Base-by-base conservation (phyloP, 2,113 vertebrate genomes). In the Leptocoma aspasia region DNA sequence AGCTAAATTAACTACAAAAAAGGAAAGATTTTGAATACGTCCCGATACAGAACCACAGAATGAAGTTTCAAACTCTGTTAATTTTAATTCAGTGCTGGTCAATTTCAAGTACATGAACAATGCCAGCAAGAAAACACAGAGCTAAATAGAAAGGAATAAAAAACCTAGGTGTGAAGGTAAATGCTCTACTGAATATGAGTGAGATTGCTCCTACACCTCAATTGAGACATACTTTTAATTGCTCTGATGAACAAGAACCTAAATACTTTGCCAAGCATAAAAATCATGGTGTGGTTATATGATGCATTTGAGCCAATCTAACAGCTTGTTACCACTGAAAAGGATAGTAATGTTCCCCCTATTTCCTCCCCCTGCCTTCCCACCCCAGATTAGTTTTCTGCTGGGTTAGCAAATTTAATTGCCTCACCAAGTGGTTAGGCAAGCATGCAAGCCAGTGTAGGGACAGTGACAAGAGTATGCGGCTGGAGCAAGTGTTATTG, bases 391-490 rank as follows among this genome's bases (percentile, higher is more conserved):
- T 96, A 97, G 92, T 95, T 96, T 97, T 97, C 94, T 97, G 92
- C 86, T 95, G 92, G 92, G 71, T 97, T 97, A 97, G 95, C 95
- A 96, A 92, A 95, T 97, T 95, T 97, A 96, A 96, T 97, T 97
- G 95, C 90, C 76, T 97, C 94, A 93, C 82, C 82, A 90, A 96
- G 92, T 59, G 75, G 76, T 90, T 93, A 95, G 50, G 69, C 82
- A 92, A 86, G 54, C 82, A 24, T 83, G 39, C 76, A 94, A 95
- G 88, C 82, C 95, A 86, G 88, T 54, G 56, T n/a, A 92, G 60
- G 79, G 88, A 90, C 92, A 81, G 88, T 70, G 94, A 94, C 63
- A 94, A 82, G 94, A 93, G 37, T 82, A 54, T 77, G 79, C 8
- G 50, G 68, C 89, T 92, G 47, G 59, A 92, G 63, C n/a, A 6